Base-by-base conservation (phyloP, 2,113 vertebrate genomes). In the Takifugu bimaculatus region DNA sequence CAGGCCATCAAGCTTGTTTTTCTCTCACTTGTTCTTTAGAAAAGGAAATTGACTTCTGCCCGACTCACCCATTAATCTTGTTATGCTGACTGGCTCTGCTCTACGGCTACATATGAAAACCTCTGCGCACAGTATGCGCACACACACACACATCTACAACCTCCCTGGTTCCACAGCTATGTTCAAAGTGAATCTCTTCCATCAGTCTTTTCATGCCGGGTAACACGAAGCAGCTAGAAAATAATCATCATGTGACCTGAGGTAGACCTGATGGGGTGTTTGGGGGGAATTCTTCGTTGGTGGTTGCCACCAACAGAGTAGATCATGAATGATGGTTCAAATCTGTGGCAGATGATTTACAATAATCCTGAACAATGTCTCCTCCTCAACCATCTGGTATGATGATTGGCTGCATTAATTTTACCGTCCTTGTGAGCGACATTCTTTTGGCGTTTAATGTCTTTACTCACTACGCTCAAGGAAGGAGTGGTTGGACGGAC, bases 61-160 rank as follows among this genome's bases (percentile, higher is more conserved):
- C 75, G 74, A 81, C 65, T 59, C 69, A 75, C 42, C 50, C 63
- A 73, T 75, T 73, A 65, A 79, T 81, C 68, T 57, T 64, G 58
- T 74, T 65, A 66, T 48, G 67, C 43, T 72, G 54, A 27, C 20
- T 62, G 60, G 70, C 55, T 70, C 53, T 3, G 26, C 44, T 35
- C 7, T 50, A 54, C 26, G 15, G 43, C n/a, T 72, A 53, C 58
- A 75, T 68, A 64, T 65, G 43, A 57, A 65, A 58, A 42, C 35
- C 29, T 58, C 26, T 32, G 35, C 13, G 26, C 15, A 53, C 6
- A 57, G 20, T 49, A 32, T 52, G 48, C 45, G 10, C 42, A 9
- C 61, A 54, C 5, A 67, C 26, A 9, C 61, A 54, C 5, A 67
- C 26, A 48, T 10, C 54, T 0, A 57, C 35, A 9, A 68, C 29